Conservation (phyloP, 2,888 invertebrate species). For the Pemphredon lugubris region DNA sequence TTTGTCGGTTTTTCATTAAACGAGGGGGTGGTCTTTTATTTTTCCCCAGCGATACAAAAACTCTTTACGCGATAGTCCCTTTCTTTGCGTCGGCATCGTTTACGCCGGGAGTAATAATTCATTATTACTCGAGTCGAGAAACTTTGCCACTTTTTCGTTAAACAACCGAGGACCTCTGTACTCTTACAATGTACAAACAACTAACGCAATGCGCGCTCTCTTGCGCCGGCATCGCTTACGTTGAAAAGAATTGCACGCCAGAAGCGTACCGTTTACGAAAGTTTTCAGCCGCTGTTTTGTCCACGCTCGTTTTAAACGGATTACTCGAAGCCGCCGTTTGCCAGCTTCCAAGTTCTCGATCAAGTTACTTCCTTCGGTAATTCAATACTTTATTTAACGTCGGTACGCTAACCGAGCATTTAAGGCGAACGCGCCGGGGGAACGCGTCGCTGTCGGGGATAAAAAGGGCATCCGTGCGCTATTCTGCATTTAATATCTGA, state of each 20-base stretch:
- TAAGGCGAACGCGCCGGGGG: constrained; percentile 39
- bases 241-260: not conserved
- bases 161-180: too few relatives aligned
- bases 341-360: too few relatives aligned
- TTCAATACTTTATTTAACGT: not conserved
- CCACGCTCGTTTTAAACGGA: not conserved
- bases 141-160: too few relatives aligned
- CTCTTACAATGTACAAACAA: too few relatives aligned
- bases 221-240: not conserved
- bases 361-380: not conserved
- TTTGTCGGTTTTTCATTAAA: constrained; percentile 15
- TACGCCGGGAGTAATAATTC: too few relatives aligned
- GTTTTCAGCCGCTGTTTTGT: not conserved
- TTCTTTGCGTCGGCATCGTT: too few relatives aligned
- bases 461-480: constrained; percentile 54
- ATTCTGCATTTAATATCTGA: constrained; percentile 61
- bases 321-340: too few relatives aligned
- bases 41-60: not conserved
- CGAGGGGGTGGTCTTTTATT: not conserved
- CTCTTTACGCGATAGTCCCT: constrained; percentile 1
- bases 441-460: constrained; percentile 20
- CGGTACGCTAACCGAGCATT: constrained; percentile 4
- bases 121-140: too few relatives aligned
- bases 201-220: too few relatives aligned
- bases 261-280: not conserved